Evolutionary conservation across 2,113 vertebrate genomes (phyloP).

Genomic region (Odobenus rosmarus): DNA sequence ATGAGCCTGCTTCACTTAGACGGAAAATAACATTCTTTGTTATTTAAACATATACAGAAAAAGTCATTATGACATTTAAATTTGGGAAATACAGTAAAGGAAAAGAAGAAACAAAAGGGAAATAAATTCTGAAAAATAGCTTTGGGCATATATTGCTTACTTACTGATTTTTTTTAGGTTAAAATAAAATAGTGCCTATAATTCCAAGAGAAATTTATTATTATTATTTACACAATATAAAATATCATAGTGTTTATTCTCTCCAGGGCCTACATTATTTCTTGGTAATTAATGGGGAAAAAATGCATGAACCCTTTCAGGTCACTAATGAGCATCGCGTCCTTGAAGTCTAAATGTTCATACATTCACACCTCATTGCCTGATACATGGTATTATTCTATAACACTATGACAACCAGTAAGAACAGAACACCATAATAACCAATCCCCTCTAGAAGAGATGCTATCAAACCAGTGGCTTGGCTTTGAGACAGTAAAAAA

Average conservation of each 20-base stretch:
- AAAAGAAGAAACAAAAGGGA: background rate
- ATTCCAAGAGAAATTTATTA: background rate
- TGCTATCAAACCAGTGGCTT: background rate
- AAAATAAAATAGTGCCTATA: constrained; percentile 1
- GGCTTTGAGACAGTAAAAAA: background rate
- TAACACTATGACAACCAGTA: background rate
- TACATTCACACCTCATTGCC: background rate
- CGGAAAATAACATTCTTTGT: constrained; percentile 53
- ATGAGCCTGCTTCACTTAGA: constrained; percentile 6
- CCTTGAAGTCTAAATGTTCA: background rate
- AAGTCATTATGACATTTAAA: constrained; percentile 14
- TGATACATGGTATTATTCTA: background rate
- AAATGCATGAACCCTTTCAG: background rate
- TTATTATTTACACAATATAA: background rate
- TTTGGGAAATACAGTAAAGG: background rate
- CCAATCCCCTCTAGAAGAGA: background rate
- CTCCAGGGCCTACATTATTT: background rate
- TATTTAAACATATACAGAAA: constrained; percentile 44
- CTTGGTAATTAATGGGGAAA: background rate
- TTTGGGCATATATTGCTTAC: background rate
- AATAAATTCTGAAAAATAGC: background rate
- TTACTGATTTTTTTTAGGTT: background rate
- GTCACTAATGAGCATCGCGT: background rate
- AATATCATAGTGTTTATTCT: background rate
- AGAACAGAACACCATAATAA: background rate